Conservation (phyloP, 2,888 invertebrate species). For the Agrotis segetum region DNA sequence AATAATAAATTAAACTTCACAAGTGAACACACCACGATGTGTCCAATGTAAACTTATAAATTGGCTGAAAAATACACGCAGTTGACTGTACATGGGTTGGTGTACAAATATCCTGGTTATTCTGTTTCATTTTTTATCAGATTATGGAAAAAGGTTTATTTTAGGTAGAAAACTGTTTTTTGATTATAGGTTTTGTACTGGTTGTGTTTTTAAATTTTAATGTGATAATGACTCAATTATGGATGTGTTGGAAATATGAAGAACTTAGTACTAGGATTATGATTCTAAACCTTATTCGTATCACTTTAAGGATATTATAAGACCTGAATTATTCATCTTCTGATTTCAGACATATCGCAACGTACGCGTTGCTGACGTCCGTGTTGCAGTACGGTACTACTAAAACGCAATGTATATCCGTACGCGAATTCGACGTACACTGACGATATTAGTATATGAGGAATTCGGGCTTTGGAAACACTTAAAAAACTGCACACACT, state of each 20-base stretch:
- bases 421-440: too few species aligned
- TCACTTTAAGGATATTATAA: too few species aligned
- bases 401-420: too few species aligned
- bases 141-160: constrained; percentile 58
- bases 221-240: constrained; percentile 41
- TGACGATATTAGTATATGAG: too few species aligned
- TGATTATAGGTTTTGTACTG: constrained; percentile 16
- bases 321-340: too few species aligned
- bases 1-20: constrained; percentile 58
- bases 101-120: constrained; percentile 59
- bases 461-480: too few species aligned
- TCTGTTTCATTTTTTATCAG: constrained; percentile 58
- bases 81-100: constrained; percentile 56
- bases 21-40: constrained; percentile 54
- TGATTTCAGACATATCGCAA: too few species aligned
- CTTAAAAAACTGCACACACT: too few species aligned
- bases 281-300: background rate
- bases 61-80: constrained; percentile 73
- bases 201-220: constrained; percentile 7
- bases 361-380: too few species aligned
- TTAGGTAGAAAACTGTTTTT: constrained; percentile 29
- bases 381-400: too few species aligned
- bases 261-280: background rate
- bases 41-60: constrained; percentile 74
- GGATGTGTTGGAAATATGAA: background rate